Percentiles rank a stretch among this genome's conserved stretches.
Conservation (phyloP, 1,140 invertebrate species). For the Tribolium castaneum region DNA sequence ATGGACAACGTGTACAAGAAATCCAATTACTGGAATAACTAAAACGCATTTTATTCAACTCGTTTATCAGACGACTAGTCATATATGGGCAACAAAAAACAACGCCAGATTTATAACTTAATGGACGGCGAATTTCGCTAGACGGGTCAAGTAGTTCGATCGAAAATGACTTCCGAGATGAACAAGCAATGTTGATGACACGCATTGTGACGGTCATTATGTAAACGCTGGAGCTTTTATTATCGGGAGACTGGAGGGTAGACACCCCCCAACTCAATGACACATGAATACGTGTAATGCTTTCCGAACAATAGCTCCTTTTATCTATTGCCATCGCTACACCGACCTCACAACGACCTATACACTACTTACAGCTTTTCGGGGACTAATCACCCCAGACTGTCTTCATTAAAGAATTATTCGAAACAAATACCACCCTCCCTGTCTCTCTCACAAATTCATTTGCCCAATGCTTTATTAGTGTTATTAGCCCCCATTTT, state of each 20-base stretch:
- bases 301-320: constrained; percentile 13
- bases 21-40: constrained; percentile 40
- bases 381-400: not conserved
- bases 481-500: too few relatives aligned
- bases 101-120: not conserved
- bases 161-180: constrained; percentile 60
- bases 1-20: constrained; percentile 38
- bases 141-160: constrained; percentile 58
- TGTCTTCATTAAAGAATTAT: not conserved
- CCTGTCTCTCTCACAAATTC: not conserved
- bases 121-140: not conserved
- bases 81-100: constrained; percentile 31
- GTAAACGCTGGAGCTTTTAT: constrained; percentile 59
- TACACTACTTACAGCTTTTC: not conserved
- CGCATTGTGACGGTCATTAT: constrained; percentile 62
- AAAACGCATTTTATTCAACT: constrained; percentile 27
- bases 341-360: not conserved
- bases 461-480: not conserved
- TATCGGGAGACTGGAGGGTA: constrained; percentile 45
- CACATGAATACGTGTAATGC: constrained; percentile 30
- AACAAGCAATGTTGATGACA: constrained; percentile 61
- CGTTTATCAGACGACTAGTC: constrained; percentile 28
- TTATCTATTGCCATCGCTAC: constrained; percentile 2
- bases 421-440: not conserved
- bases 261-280: constrained; percentile 11